phyloP scores from a whole-genome alignment of 2,113 vertebrate species.

The Scolopax mira region DNA sequence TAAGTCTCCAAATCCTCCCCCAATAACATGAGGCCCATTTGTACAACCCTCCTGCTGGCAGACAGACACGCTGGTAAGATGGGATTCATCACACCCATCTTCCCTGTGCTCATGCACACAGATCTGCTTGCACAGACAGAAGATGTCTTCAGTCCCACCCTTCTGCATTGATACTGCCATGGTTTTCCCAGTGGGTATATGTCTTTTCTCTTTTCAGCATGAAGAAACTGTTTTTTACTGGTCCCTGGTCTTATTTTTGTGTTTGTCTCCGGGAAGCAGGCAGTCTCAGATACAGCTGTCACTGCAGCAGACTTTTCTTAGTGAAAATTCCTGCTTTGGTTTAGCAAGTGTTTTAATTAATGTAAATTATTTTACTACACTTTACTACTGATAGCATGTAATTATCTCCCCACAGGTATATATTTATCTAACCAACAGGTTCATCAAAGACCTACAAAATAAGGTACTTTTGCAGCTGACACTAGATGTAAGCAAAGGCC shows the following conservation, averaged over 20 bases:
- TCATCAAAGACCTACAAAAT: conserved; percentile 43
- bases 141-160: background rate
- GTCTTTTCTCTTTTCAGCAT: background rate
- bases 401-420: conserved; percentile 64
- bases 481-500: background rate
- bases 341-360: conserved; percentile 58
- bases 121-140: background rate
- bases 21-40: background rate
- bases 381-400: conserved; percentile 57
- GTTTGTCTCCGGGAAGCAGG: background rate
- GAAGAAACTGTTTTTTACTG: background rate
- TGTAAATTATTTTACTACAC: conserved; percentile 45
- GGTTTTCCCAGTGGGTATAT: background rate
- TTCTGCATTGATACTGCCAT: background rate
- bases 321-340: conserved; percentile 28
- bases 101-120: background rate
- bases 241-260: background rate
- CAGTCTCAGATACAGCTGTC: background rate
- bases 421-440: conserved; percentile 52
- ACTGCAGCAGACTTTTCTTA: background rate
- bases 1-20: background rate
- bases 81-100: background rate
- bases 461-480: background rate
- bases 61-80: background rate
- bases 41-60: background rate